Evolutionary conservation across 1,140 invertebrate genomes (phyloP).

Genomic region (Aphaenogaster floridana): DNA sequence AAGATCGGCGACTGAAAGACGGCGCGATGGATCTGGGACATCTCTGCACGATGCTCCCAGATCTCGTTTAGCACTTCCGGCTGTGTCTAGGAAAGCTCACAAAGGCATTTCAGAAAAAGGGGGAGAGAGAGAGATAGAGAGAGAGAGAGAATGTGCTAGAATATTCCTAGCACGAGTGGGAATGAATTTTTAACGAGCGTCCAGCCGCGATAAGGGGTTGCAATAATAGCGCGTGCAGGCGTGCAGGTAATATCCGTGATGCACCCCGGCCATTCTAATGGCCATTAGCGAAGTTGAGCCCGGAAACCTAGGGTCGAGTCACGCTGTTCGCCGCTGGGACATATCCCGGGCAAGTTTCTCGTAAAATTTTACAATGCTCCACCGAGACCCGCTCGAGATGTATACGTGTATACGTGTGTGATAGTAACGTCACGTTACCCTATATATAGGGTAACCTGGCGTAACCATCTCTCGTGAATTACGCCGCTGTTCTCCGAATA

Average conservation of each 20-base stretch:
- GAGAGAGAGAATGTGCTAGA: neutral
- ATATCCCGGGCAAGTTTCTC: conserved; percentile 29
- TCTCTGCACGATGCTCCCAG: neutral
- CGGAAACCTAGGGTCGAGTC: neutral
- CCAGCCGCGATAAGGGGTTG: conserved; percentile 36
- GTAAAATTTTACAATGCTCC: conserved; percentile 32
- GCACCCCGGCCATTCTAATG: conserved; percentile 37
- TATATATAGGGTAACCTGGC: neutral
- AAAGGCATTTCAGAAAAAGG: neutral
- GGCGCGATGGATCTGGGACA: neutral
- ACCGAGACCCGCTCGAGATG: neutral
- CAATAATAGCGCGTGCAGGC: conserved; percentile 20
- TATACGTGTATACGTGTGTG: neutral
- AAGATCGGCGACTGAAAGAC: neutral
- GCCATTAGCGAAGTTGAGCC: conserved; percentile 44
- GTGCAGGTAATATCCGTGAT: conserved; percentile 50
- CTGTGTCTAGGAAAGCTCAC: neutral
- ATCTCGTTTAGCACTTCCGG: conserved; percentile 11
- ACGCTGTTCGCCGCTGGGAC: conserved; percentile 19
- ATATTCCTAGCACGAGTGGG: conserved; percentile 10
- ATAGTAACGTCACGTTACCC: too few relatives aligned
- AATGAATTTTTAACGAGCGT: conserved; percentile 54
- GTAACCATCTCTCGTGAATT: neutral
- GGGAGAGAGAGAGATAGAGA: neutral
- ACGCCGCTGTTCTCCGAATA: neutral